Percentiles rank a stretch among this genome's conserved stretches.
phyloP scores from a whole-genome alignment of 2,888 invertebrate genomes.

The Acheta domesticus region DNA sequence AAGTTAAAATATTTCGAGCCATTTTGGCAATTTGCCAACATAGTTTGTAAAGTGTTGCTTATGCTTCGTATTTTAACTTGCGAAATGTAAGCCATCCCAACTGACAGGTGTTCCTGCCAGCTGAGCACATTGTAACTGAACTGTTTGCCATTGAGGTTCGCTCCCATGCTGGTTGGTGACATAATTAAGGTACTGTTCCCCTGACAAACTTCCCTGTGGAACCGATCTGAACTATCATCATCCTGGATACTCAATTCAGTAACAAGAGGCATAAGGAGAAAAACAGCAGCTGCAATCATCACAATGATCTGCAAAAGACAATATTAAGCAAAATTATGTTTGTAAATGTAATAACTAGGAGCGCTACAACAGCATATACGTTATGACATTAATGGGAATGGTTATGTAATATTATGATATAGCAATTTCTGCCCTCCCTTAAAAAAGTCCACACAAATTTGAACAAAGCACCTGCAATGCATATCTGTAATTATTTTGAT shows the following conservation, averaged over 20 bases:
- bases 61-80: slow-evolving; percentile 44
- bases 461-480: too few relatives aligned
- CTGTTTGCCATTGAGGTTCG: slow-evolving; percentile 66
- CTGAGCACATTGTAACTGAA: slow-evolving; percentile 71
- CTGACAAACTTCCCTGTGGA: slow-evolving; percentile 56
- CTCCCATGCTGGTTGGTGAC: slow-evolving; percentile 70
- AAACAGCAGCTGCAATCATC: slow-evolving; percentile 57
- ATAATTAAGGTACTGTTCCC: slow-evolving; percentile 74
- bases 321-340: neutral
- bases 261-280: slow-evolving; percentile 62
- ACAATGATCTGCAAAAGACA: slow-evolving; percentile 46
- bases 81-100: slow-evolving; percentile 68
- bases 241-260: slow-evolving; percentile 42
- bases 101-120: slow-evolving; percentile 56
- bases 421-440: too few relatives aligned
- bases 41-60: slow-evolving; percentile 40
- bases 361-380: too few relatives aligned
- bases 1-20: slow-evolving; percentile 61
- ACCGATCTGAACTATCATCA: slow-evolving; percentile 44
- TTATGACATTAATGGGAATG: too few relatives aligned
- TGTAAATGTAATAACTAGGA: too few relatives aligned
- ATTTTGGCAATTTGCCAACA: slow-evolving; percentile 59
- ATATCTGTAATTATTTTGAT: too few relatives aligned
- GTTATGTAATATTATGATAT: too few relatives aligned
- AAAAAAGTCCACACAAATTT: too few relatives aligned